Evolutionary conservation across 2,797 vertebrate species (phyloP).

Genomic region (Macrochelys suwanniensis): DNA sequence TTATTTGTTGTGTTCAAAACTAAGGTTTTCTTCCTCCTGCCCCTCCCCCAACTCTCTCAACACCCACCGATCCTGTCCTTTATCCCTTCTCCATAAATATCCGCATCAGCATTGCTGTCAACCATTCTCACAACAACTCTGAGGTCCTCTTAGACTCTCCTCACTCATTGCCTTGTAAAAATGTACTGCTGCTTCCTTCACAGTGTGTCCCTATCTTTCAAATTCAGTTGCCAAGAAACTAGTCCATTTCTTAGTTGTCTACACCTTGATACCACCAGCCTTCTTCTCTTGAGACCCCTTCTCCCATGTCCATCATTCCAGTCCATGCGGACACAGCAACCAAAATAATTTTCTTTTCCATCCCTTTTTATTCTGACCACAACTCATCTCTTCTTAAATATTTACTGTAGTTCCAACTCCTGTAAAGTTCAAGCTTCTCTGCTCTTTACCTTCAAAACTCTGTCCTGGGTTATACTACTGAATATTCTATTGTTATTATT

Average conservation of each 20-base stretch:
- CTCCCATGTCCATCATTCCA: background rate
- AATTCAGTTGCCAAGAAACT: background rate
- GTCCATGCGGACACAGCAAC: background rate
- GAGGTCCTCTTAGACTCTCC: slow-evolving; percentile 10
- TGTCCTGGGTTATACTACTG: background rate
- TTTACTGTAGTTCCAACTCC: background rate
- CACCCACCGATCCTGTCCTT: slow-evolving; percentile 31
- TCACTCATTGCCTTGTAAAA: background rate
- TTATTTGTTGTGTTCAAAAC: slow-evolving; percentile 41
- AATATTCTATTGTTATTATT: background rate
- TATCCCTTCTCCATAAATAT: background rate
- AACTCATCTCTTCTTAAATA: background rate
- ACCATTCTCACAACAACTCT: accelerated
- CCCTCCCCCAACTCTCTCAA: slow-evolving; percentile 32
- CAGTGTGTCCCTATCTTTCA: background rate
- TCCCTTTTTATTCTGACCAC: background rate
- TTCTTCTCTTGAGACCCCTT: background rate
- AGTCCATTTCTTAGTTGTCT: background rate
- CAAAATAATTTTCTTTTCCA: background rate
- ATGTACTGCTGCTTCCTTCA: background rate
- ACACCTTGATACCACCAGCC: background rate
- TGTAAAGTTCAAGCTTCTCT: background rate
- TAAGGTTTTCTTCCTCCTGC: background rate
- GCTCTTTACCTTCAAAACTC: background rate
- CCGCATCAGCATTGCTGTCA: slow-evolving; percentile 5